Evolutionary conservation across 35 echinoderm and acorn worm species (phyloP), one percentile per base, ranked within the genome.

Genomic region (Stichopus chloronotus): DNA sequence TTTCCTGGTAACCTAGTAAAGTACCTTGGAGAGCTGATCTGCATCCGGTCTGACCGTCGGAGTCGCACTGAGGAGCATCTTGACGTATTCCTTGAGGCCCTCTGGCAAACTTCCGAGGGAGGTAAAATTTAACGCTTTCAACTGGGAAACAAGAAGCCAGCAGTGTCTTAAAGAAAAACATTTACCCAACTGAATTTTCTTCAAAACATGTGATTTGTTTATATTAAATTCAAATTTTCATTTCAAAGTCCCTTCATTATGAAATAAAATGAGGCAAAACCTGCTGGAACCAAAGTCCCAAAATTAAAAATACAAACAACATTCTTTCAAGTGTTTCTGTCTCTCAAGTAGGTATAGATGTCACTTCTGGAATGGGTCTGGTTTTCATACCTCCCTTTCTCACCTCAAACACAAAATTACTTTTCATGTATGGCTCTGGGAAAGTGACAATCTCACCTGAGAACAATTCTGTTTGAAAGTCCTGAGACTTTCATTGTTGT

Each of bases 31-130:
- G 13, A 99, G 76, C 72, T 99, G 97, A 78, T 99, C 95, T 10
- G 95, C 97, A 91, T 99, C 97, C 17, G 97, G 97, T 94, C 97
- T 87, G 5, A 99, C 93, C 0, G 97, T 99, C 5, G 97, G 95
- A 69, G 97, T 99, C 12, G 94, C 61, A 92, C 95, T 99, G 2
- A 99, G 82, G 52, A 99, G 83, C 97, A 99, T 99, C 83, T 99
- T 99, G 4, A 99, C 97, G 85, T 99, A 99, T 76, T 99, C 97
- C 56, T 95, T 95, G 22, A 96, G 58, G 83, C 95, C 95, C 77
- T 96, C 97, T 23, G 91, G 95, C 53, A 99, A 94, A 55, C 94
- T 96, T 5, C 88, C 88, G 7, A 99, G 81, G 30, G 93, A 80
- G 5, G 95, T 90, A 19, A 99, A 93, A 80, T 92, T 96, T 20